These are phyloP conservation scores for Myrmecobius fasciatus DNA, from an alignment of 2,113 vertebrate genomes.

Conservation along the genomic window DNA sequence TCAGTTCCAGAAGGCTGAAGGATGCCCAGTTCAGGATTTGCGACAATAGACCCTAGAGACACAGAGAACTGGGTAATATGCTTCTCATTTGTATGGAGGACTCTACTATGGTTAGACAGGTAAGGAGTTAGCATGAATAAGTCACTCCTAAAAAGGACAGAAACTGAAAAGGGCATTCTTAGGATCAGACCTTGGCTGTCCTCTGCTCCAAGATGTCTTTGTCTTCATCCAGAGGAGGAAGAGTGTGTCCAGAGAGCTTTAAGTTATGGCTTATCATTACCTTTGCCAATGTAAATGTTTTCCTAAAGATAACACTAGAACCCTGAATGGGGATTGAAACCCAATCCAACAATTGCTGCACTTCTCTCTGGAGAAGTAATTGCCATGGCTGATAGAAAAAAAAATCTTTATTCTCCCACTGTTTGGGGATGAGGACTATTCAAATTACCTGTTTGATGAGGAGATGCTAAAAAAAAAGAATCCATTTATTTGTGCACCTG, in stretches of 20 bases:
- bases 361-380: background rate
- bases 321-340: background rate
- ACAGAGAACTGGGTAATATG: constrained; percentile 84
- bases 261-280: background rate
- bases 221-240: background rate
- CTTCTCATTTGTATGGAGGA: background rate
- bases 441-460: constrained; percentile 93
- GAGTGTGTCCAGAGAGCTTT: background rate
- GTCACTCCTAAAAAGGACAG: background rate
- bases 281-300: background rate
- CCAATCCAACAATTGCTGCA: background rate
- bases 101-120: background rate
- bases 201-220: background rate
- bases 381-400: background rate
- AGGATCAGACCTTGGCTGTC: background rate
- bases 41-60: constrained; percentile 91
- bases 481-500: constrained; percentile 94
- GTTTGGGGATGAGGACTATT: background rate
- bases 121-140: background rate
- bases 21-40: constrained; percentile 97
- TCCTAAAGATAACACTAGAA: background rate
- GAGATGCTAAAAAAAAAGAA: constrained; percentile 90
- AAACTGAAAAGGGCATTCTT: background rate
- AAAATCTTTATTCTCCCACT: constrained; percentile 13
- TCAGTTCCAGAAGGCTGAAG: constrained; percentile 88